Evolutionary conservation across 2,888 invertebrate species (phyloP), one percentile per base, ranked within the genome.

Genomic region (Sycophila texana): DNA sequence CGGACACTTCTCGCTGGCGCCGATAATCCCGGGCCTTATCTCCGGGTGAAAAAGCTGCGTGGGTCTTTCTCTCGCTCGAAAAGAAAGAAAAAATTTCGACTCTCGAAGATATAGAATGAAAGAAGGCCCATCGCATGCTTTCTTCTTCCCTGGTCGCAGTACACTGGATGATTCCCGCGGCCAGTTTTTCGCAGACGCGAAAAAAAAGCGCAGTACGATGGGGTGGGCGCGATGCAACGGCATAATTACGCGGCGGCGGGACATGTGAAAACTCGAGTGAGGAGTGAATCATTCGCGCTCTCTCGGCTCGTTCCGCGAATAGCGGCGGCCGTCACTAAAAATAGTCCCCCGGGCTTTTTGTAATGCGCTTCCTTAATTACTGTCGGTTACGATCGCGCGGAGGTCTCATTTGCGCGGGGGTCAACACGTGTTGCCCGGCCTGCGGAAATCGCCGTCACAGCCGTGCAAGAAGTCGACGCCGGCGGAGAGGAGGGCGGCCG

Each of bases 331-430:
- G 39, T 7, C 39, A 7, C 39, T 39, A 39, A 39, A 39, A 39
- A 39, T 39, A 39, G 39, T 39, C 5, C 3, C 26, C 26, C 20
- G 18, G 58, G 60, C 61, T 79, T 75, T 79, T 79, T 79, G 55
- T 67, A 75, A 72, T 72, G 72, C 75, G 75, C 67, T 79, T 79
- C 79, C 79, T 75, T 79, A 79, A 79, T 79, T 79, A 75, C 71
- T 39, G 74, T 18, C 74, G 49, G 51, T 20, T 67, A 74, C 74
- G 74, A 72, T 73, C 58, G 72, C 55, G n/a, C 55, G 2, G 39
- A 16, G 61, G 60, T 75, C 75, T 67, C 70, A 76, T 70, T 70
- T 71, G 63, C 26, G 57, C 65, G 65, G 12, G 18, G 26, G 67
- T 60, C 1, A 66, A 73, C 80, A 80, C 80, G 68, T 80, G 80